These are phyloP conservation scores for Ips nitidus DNA, from an alignment of 1,140 invertebrate genomes.

Conservation along the genomic window DNA sequence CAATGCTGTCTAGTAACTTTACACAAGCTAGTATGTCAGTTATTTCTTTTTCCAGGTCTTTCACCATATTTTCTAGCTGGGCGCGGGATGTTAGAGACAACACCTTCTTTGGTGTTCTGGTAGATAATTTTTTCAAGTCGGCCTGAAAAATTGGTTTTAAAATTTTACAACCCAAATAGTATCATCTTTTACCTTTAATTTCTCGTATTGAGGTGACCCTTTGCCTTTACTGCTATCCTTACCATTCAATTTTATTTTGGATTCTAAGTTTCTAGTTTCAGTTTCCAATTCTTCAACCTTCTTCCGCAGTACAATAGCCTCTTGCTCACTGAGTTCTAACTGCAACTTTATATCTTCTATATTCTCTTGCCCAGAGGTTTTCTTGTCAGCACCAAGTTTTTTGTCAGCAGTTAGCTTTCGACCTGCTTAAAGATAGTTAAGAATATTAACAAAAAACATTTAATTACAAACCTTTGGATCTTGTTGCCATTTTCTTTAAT, in stretches of 20 bases:
- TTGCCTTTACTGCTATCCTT: constrained; percentile 62
- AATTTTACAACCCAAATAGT: neutral
- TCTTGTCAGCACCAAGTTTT: constrained; percentile 59
- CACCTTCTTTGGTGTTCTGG: constrained; percentile 66
- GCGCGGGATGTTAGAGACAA: constrained; percentile 69
- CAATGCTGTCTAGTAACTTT: constrained; percentile 51
- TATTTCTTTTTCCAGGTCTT: constrained; percentile 80
- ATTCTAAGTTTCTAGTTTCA: constrained; percentile 68
- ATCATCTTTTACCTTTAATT: constrained; percentile 51
- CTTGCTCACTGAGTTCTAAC: constrained; percentile 86
- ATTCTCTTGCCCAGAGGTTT: constrained; percentile 77
- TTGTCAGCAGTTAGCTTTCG: constrained; percentile 64
- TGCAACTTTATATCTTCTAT: constrained; percentile 74
- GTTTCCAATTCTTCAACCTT: constrained; percentile 84
- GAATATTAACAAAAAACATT: neutral
- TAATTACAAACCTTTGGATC: constrained; percentile 71
- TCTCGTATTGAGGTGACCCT: constrained; percentile 63
- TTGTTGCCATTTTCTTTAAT: constrained; percentile 90
- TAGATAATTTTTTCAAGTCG: constrained; percentile 59
- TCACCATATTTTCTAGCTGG: constrained; percentile 75
- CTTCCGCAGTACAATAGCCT: constrained; percentile 75
- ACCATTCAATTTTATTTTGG: constrained; percentile 56
- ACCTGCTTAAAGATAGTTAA: constrained; percentile 49
- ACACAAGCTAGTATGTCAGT: constrained; percentile 66
- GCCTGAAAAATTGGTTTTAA: constrained; percentile 17